Conservation (phyloP, 2,888 invertebrate species). For the Melinopterus prodromus region DNA sequence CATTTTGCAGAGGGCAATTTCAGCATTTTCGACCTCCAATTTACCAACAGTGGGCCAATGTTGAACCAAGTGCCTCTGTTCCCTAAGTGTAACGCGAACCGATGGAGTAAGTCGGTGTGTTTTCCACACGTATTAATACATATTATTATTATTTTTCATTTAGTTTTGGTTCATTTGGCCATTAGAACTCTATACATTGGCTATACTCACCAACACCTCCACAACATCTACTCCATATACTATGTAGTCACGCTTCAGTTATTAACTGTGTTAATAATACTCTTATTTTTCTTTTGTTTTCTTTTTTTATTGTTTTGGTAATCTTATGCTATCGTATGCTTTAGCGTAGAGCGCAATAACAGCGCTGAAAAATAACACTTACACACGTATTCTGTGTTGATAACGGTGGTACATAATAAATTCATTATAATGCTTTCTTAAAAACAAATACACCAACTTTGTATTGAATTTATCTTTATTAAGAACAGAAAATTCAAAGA, state of each 20-base stretch:
- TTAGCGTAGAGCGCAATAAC: background rate
- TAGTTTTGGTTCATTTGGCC: background rate
- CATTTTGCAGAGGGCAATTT: slow-evolving; percentile 48
- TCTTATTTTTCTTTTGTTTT: background rate
- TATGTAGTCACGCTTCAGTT: slow-evolving; percentile 12
- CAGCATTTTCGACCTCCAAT: slow-evolving; percentile 59
- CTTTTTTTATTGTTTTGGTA: background rate
- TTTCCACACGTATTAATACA: slow-evolving; percentile 22
- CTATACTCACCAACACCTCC: slow-evolving; percentile 9
- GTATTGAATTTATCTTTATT: too few species aligned
- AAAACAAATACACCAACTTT: too few species aligned
- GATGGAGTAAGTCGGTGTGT: slow-evolving; percentile 57
- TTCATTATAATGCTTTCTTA: too few species aligned
- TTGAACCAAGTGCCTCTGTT: slow-evolving; percentile 58
- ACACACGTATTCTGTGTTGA: background rate
- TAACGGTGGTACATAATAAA: too few species aligned
- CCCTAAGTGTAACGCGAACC: slow-evolving; percentile 56
- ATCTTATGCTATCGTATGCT: background rate
- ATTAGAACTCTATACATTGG: slow-evolving; percentile 5
- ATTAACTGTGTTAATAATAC: background rate
- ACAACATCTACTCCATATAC: background rate
- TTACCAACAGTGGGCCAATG: slow-evolving; percentile 55
- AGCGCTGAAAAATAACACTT: background rate
- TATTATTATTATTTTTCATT: slow-evolving; percentile 8
- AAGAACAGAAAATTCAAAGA: too few species aligned